phyloP scores from a whole-genome alignment of 2,888 invertebrate genomes.

The Sarcophaga subvicina region DNA sequence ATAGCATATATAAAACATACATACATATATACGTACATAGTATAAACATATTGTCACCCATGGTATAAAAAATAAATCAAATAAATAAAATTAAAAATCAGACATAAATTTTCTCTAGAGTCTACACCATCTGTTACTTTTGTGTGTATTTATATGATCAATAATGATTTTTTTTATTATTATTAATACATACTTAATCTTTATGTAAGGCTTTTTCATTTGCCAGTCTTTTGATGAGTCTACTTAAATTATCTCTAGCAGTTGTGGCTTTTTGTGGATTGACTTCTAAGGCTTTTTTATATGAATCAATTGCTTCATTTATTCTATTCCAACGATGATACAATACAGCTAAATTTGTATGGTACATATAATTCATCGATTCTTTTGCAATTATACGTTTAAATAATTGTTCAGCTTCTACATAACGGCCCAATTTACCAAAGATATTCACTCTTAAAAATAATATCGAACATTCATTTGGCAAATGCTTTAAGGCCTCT shows the following conservation, averaged over 20 bases:
- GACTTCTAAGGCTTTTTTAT: conserved; percentile 88
- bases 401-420: conserved; percentile 92
- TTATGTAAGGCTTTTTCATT: conserved; percentile 34
- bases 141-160: too few relatives aligned
- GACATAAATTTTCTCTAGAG: too few relatives aligned
- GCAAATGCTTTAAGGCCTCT: conserved; percentile 87
- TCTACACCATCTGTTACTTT: background rate
- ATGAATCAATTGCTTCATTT: conserved; percentile 88
- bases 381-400: conserved; percentile 87
- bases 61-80: too few relatives aligned
- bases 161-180: background rate
- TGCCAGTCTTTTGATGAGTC: conserved; percentile 78
- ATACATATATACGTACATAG: too few relatives aligned
- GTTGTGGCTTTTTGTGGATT: conserved; percentile 86
- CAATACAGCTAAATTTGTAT: conserved; percentile 95
- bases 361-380: conserved; percentile 90
- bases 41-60: too few relatives aligned
- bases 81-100: too few relatives aligned
- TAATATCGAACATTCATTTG: conserved; percentile 88
- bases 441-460: conserved; percentile 94
- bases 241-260: conserved; percentile 87
- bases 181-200: background rate
- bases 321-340: conserved; percentile 95
- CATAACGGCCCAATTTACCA: conserved; percentile 90
- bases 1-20: too few relatives aligned